Evolutionary conservation across 1,140 invertebrate species (phyloP), one percentile per base, ranked within the genome.

Genomic region (Propsilocerus akamusi): DNA sequence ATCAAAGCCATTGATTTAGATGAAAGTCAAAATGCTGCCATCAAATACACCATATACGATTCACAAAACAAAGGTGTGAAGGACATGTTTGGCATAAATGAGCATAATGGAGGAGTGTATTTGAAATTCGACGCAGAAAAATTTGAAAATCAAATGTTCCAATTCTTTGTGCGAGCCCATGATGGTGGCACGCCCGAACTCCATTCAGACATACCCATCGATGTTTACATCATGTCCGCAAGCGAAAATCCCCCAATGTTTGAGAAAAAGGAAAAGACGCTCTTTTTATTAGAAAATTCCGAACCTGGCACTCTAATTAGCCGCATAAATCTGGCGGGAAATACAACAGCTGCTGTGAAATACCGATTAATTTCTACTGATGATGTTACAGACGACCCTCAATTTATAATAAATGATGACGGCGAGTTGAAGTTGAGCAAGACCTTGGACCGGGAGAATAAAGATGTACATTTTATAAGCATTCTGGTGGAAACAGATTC

Each of bases 131-230:
- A 70, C 57, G 72, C 73, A 5, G 60, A 73, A 25, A 60, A 66
- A 3, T 74, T 72, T 65, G 76, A 77, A 71, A 70, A 67, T 56
- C 74, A 86, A 68, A 72, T 83, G 10, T 84, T 86, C 62, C 87
- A 93, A 68, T 81, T 94, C 57, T 95, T 94, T 68, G 78, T 95
- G 24, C 75, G 85, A 49, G 91, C 86, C 5, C 75, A 75, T 49
- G 90, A 96, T 66, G 72, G 72, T 55, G 86, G 88, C 20, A 68
- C 69, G 24, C 78, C 77, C 6, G 68, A 76, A 11, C 61, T 74
- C 23, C 76, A 89, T 65, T 74, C 78, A 26, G 80, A 88, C 56
- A 81, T 88, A 2, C 81, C 89, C 12, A 75, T 93, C 17, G 78
- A 80, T 53, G 74, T 93, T 49, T 74, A 80, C 56, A 74, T 92